A percentile compares a stretch with the other conserved stretches of the same genome.
These are phyloP conservation scores for Propithecus coquereli DNA, from an alignment of 2,113 vertebrate genomes.

Conservation along the genomic window DNA sequence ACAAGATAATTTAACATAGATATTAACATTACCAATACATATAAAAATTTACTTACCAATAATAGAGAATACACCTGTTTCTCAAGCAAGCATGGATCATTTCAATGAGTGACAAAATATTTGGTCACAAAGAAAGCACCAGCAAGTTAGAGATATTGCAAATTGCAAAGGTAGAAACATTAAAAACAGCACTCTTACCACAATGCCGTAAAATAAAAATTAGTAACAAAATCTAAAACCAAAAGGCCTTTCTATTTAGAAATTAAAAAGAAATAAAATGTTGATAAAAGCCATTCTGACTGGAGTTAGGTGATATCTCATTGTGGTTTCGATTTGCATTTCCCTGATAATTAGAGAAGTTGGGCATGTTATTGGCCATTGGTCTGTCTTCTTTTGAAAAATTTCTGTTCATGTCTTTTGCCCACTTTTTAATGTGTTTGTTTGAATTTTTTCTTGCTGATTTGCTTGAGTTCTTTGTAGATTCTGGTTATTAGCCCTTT, in stretches of 20 bases:
- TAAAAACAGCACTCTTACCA: background rate
- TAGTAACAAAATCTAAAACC: background rate
- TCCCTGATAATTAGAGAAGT: too few relatives aligned
- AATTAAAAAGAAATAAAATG: background rate
- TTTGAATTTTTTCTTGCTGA: too few relatives aligned
- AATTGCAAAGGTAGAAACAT: background rate
- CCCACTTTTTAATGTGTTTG: too few relatives aligned
- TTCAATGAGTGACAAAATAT: background rate
- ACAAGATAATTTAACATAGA: background rate
- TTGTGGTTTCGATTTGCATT: too few relatives aligned
- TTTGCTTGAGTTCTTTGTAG: too few relatives aligned
- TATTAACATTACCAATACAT: background rate
- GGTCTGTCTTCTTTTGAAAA: too few relatives aligned
- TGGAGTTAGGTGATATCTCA: too few relatives aligned
- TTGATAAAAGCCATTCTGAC: background rate
- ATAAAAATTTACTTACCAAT: background rate
- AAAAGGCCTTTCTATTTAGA: accelerated
- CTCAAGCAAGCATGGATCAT: background rate
- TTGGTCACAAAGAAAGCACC: background rate
- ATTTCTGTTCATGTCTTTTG: too few relatives aligned
- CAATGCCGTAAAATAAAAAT: background rate
- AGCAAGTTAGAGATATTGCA: background rate
- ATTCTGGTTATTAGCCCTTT: too few relatives aligned
- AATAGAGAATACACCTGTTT: background rate
- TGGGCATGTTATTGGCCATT: too few relatives aligned